Evolutionary conservation across 2,797 vertebrate species (phyloP).

Genomic region (Sebastes kiyomatsui): DNA sequence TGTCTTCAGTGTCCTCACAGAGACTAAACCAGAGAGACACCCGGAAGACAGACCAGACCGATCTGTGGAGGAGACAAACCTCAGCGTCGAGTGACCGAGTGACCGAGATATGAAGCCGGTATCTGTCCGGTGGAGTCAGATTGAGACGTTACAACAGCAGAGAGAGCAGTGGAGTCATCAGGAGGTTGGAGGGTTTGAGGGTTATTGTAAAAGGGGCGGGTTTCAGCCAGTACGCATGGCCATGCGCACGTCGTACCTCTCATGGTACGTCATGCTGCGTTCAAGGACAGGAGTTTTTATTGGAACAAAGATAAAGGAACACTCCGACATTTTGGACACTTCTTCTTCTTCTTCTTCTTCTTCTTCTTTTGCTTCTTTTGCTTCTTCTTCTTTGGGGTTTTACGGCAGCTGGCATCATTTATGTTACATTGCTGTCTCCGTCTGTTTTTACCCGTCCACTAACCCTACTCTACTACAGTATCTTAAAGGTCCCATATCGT

Average conservation of each 20-base stretch:
- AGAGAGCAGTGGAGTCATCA: no score
- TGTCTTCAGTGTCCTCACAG: background rate
- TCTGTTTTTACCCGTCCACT: no score
- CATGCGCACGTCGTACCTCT: slow-evolving; percentile 15
- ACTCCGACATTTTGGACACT: background rate
- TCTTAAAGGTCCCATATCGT: no score
- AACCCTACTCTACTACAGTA: no score
- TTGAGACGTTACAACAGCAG: background rate
- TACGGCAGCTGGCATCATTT: no score
- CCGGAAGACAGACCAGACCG: no score
- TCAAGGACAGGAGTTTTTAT: slow-evolving; percentile 4
- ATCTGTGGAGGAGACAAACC: background rate
- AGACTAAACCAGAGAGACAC: background rate
- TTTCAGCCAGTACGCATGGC: slow-evolving; percentile 6
- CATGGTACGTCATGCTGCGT: slow-evolving; percentile 39
- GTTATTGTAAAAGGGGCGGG: slow-evolving; percentile 38
- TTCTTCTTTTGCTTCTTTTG: no score
- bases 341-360: no score
- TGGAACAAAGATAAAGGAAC: background rate
- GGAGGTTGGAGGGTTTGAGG: background rate
- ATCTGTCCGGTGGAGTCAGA: no score
- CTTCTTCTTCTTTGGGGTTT: no score
- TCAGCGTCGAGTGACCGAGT: background rate
- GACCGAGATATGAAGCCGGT: no score
- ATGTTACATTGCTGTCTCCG: no score